Conservation (phyloP, 1,140 invertebrate genomes). For the Papilio machaon region DNA sequence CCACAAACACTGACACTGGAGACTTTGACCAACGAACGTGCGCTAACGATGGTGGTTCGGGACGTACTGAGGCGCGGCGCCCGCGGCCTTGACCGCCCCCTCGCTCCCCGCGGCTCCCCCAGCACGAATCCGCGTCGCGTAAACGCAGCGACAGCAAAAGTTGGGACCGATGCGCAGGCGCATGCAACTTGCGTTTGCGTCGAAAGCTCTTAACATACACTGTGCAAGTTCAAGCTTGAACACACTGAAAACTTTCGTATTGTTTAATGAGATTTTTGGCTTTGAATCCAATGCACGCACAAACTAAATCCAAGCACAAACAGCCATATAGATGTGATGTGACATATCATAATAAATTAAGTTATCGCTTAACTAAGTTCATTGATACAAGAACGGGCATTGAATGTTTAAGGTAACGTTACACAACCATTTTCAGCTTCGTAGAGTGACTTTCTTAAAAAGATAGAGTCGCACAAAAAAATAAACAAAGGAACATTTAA, state of each 20-base stretch:
- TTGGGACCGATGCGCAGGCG: constrained; percentile 39
- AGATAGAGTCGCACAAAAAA: background rate
- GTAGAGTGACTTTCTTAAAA: background rate
- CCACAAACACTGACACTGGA: constrained; percentile 60
- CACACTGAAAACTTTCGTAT: constrained; percentile 2
- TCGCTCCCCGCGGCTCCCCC: constrained; percentile 40
- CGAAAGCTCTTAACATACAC: background rate
- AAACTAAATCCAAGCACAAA: too few species aligned
- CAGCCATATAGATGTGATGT: background rate
- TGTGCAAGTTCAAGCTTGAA: background rate
- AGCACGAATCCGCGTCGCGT: constrained; percentile 30
- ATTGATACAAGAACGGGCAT: background rate
- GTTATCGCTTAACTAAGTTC: background rate
- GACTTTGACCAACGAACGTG: constrained; percentile 39
- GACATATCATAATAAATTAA: too few species aligned
- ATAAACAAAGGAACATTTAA: background rate
- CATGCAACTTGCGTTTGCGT: constrained; percentile 36
- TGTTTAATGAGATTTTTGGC: background rate
- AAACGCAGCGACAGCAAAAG: constrained; percentile 11
- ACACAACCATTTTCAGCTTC: too few species aligned
- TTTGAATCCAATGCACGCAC: background rate
- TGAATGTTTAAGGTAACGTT: too few species aligned
- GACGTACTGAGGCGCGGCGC: constrained; percentile 58
- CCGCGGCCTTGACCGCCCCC: constrained; percentile 71
- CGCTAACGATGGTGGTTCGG: constrained; percentile 44